phyloP scores from a whole-genome alignment of 2,113 vertebrate genomes.

The Oreamnos americanus region DNA sequence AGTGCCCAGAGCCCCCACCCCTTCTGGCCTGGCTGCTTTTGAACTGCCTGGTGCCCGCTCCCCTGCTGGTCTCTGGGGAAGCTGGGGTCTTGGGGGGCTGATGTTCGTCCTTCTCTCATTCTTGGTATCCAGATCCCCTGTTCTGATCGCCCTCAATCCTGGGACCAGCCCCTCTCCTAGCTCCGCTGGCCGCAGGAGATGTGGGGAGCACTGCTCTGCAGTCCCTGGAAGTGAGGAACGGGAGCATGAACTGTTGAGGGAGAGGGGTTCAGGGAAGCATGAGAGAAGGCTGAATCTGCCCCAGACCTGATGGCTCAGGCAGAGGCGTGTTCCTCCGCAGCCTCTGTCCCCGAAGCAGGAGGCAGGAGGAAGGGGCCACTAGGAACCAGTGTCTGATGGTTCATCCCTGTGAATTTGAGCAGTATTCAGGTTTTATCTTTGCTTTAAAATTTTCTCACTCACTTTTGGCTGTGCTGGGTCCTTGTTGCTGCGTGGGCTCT shows the following conservation, averaged over 20 bases:
- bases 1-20: no score
- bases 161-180: not conserved
- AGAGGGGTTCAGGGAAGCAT: not conserved
- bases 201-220: not conserved
- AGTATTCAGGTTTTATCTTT: not conserved
- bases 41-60: not conserved
- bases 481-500: not conserved
- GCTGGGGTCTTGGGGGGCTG: not conserved
- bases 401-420: not conserved
- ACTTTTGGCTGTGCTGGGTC: not conserved
- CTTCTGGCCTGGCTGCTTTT: not conserved
- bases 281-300: not conserved
- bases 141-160: not conserved
- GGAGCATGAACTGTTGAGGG: not conserved
- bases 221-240: not conserved
- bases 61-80: not conserved
- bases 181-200: no score
- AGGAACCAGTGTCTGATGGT: not conserved
- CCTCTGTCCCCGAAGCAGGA: not conserved
- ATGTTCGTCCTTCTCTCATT: not conserved
- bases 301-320: not conserved
- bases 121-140: not conserved
- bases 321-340: not conserved
- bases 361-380: not conserved
- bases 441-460: not conserved